phyloP scores from a whole-genome alignment of 2,797 vertebrate genomes.

The Margarornis squamiger region DNA sequence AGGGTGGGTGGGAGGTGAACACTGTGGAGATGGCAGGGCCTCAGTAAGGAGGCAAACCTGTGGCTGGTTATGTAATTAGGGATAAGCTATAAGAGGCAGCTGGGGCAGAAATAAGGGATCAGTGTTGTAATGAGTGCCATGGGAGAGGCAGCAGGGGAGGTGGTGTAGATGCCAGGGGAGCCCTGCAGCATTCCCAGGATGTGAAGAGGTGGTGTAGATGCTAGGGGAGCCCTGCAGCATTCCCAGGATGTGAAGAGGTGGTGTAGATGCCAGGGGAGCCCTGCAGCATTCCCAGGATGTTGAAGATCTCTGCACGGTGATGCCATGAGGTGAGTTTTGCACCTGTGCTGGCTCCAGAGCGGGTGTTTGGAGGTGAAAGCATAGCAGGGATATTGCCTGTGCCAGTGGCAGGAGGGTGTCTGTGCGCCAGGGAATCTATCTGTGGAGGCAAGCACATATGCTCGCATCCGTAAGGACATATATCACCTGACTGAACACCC shows the following conservation, averaged over 20 bases:
- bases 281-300: not conserved
- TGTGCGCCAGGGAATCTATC: not conserved
- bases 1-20: not conserved
- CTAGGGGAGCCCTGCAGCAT: no score
- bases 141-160: not conserved
- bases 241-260: not conserved
- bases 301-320: accelerated
- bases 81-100: not conserved
- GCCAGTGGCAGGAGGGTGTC: slow-evolving; percentile 11
- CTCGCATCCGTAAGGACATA: not conserved
- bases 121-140: accelerated
- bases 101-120: not conserved
- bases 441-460: slow-evolving; percentile 52
- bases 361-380: slow-evolving; percentile 18
- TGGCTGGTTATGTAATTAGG: not conserved
- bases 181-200: not conserved
- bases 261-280: no score
- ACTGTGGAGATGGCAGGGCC: not conserved
- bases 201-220: no score
- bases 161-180: not conserved
- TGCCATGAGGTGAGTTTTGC: not conserved
- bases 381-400: not conserved
- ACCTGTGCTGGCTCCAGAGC: not conserved
- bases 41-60: not conserved
- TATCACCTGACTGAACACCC: slow-evolving; percentile 56